These are phyloP conservation scores for Typhlomys cinereus DNA, from an alignment of 2,113 vertebrate genomes.

Conservation along the genomic window DNA sequence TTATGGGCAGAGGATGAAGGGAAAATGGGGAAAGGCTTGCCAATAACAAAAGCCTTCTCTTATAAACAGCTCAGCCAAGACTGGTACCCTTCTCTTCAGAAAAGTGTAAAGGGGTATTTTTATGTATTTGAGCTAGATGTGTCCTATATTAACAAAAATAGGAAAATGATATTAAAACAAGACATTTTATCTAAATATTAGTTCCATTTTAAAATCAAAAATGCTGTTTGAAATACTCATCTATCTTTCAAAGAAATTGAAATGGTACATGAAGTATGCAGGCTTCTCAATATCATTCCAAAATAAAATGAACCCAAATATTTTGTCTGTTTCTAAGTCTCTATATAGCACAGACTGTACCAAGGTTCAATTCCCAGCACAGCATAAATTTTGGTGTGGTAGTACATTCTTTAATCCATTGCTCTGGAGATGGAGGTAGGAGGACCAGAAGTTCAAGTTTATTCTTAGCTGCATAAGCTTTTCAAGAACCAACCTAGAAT, in stretches of 20 bases:
- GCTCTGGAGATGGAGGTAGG: no score
- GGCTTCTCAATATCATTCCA: neutral
- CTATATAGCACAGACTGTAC: no score
- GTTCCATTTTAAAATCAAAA: neutral
- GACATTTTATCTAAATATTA: neutral
- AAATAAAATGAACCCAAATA: neutral
- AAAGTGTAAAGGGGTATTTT: neutral
- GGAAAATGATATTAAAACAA: neutral
- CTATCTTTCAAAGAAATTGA: neutral
- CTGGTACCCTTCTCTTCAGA: neutral
- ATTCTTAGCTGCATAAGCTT: no score
- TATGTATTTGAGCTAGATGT: neutral
- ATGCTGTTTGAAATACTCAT: neutral
- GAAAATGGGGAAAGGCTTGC: neutral
- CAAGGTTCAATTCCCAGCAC: no score
- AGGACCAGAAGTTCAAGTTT: no score
- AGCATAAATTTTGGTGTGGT: no score
- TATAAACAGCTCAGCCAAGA: neutral
- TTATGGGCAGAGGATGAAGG: neutral
- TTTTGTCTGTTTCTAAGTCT: no score
- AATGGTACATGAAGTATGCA: neutral
- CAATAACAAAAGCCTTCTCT: neutral
- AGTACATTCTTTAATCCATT: no score
- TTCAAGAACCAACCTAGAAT: no score
- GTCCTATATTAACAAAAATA: neutral